phyloP scores from a whole-genome alignment of 2,113 vertebrate species.

The Gavialis gangeticus region DNA sequence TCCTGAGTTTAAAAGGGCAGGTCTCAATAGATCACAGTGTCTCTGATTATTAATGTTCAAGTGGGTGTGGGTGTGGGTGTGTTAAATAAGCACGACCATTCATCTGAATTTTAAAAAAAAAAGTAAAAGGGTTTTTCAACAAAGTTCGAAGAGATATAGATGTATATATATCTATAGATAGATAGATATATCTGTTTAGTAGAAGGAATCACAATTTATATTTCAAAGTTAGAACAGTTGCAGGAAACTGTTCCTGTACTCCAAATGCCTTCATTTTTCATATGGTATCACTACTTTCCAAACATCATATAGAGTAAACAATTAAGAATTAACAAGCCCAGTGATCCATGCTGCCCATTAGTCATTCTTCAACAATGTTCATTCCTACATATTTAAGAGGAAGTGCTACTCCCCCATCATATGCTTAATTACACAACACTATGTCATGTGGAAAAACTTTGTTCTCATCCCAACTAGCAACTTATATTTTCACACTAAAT shows the following conservation, averaged over 20 bases:
- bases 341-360: neutral
- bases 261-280: neutral
- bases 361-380: neutral
- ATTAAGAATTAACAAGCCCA: neutral
- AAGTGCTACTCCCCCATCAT: neutral
- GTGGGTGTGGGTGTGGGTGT: neutral
- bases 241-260: neutral
- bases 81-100: slow-evolving; percentile 10
- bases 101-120: neutral
- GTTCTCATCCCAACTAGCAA: neutral
- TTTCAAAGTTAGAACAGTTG: neutral
- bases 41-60: neutral
- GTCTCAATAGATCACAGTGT: slow-evolving; percentile 23
- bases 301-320: neutral
- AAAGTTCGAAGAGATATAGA: neutral
- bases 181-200: accelerated
- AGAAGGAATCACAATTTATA: neutral
- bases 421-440: neutral
- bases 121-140: neutral
- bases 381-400: neutral
- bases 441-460: neutral
- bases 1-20: slow-evolving; percentile 66
- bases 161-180: neutral
- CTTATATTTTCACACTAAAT: neutral
- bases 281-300: neutral